These are phyloP conservation scores for Paracyclopina nana DNA, from an alignment of 1,140 invertebrate species.

Conservation along the genomic window DNA sequence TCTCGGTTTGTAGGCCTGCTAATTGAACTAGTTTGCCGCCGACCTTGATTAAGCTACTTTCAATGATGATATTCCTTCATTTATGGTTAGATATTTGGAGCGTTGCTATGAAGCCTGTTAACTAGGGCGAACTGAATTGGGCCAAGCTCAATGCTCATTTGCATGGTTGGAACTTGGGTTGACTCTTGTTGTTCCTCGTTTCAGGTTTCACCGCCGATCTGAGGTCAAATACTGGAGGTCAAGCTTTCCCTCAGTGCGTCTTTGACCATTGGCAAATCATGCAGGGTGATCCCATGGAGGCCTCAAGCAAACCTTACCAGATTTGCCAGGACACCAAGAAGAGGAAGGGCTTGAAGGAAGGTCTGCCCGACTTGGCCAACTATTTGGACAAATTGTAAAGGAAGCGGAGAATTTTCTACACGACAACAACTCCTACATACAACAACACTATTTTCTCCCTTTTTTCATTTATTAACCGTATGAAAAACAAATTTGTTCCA, in stretches of 20 bases:
- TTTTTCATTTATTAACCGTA: too few relatives aligned
- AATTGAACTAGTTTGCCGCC: not conserved
- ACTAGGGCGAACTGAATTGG: too few relatives aligned
- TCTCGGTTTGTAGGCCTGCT: too few relatives aligned
- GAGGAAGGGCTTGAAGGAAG: constrained; percentile 96
- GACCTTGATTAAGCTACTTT: not conserved
- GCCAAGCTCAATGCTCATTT: too few relatives aligned
- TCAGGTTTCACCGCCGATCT: constrained; percentile 87
- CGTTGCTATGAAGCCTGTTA: too few relatives aligned
- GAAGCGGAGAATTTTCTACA: too few relatives aligned
- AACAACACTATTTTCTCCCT: too few relatives aligned
- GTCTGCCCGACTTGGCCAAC: constrained; percentile 70
- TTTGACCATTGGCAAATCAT: constrained; percentile 99
- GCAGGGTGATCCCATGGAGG: constrained; percentile 76
- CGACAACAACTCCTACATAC: too few relatives aligned
- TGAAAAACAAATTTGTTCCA: too few relatives aligned
- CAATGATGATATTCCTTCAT: not conserved
- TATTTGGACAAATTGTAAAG: constrained; percentile 86
- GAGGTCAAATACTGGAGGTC: constrained; percentile 92
- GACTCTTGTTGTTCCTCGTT: constrained; percentile 18
- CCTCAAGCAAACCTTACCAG: constrained; percentile 45
- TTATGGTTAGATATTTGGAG: too few relatives aligned
- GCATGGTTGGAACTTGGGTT: too few relatives aligned
- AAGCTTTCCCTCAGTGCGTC: constrained; percentile 99
- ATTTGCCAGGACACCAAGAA: constrained; percentile 92